Conservation (phyloP, 2,797 vertebrate species). For the Fringilla coelebs region DNA sequence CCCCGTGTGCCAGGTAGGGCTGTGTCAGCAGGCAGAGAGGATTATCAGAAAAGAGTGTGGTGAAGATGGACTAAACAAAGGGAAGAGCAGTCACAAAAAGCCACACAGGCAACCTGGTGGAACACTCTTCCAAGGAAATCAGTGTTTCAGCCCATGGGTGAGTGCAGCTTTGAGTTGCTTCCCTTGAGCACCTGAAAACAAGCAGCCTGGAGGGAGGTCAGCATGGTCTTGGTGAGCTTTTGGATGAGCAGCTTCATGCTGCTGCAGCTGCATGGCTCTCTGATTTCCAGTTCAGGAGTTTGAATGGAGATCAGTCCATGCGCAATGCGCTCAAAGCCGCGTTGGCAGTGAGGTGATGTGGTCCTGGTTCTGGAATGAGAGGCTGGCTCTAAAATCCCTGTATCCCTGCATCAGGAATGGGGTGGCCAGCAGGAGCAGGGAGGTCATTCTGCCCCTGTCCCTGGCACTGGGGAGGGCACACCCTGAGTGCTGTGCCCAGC, state of each 20-base stretch:
- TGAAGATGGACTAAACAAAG: neutral
- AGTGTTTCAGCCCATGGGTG: neutral
- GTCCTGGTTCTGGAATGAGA: neutral
- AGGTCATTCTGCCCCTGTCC: neutral
- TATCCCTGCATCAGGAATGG: neutral
- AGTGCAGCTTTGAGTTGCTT: neutral
- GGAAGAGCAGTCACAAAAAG: neutral
- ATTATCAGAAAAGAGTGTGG: neutral
- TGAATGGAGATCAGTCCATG: neutral
- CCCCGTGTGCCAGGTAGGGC: neutral
- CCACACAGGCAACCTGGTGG: neutral
- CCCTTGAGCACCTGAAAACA: neutral
- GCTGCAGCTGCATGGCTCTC: neutral
- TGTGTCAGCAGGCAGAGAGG: neutral
- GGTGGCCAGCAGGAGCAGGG: neutral
- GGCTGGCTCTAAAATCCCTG: neutral
- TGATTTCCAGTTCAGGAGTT: neutral
- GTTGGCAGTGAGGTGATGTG: rapidly evolving
- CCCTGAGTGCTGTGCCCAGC: neutral
- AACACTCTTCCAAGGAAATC: neutral
- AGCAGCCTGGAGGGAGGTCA: conserved; percentile 7
- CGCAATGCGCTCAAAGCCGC: neutral
- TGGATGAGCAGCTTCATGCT: neutral
- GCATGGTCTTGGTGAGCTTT: neutral
- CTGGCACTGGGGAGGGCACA: neutral